Conservation (phyloP, 2,888 invertebrate species). For the Parnassius orleans region DNA sequence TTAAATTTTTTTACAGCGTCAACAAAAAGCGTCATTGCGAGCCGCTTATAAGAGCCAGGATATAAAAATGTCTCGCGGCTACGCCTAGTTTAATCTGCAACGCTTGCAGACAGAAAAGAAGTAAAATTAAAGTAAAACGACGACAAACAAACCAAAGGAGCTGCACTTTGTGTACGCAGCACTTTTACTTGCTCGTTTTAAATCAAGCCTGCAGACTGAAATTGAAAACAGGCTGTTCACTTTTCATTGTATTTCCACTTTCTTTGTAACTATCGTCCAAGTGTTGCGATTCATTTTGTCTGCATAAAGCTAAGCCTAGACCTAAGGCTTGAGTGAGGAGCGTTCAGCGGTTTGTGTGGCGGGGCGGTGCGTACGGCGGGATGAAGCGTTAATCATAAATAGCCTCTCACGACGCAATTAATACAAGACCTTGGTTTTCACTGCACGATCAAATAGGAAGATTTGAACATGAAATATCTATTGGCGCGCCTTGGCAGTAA, state of each 20-base stretch:
- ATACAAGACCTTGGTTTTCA: too few species aligned
- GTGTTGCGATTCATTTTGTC: slow-evolving; percentile 8
- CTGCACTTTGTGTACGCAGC: slow-evolving; percentile 30
- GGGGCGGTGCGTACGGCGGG: too few species aligned
- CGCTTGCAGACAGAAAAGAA: slow-evolving; percentile 28
- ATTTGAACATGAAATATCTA: too few species aligned
- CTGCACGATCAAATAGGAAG: too few species aligned
- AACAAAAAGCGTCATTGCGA: background rate
- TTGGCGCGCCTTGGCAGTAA: too few species aligned
- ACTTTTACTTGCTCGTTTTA: slow-evolving; percentile 15
- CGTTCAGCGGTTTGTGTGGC: too few species aligned
- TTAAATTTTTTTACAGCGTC: background rate
- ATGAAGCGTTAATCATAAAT: too few species aligned
- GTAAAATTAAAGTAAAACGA: slow-evolving; percentile 36
- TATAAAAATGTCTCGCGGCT: slow-evolving; percentile 39
- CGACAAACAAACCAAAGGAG: slow-evolving; percentile 34
- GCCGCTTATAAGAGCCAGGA: background rate
- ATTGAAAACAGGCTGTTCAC: slow-evolving; percentile 18
- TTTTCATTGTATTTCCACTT: slow-evolving; percentile 24
- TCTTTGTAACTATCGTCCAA: slow-evolving; percentile 6
- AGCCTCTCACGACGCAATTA: too few species aligned
- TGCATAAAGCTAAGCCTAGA: background rate
- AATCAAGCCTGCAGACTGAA: slow-evolving; percentile 29
- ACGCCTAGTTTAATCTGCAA: slow-evolving; percentile 48
- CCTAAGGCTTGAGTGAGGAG: background rate